These are phyloP conservation scores for Pseudonaja textilis DNA, from an alignment of 2,113 vertebrate genomes.

Conservation along the genomic window DNA sequence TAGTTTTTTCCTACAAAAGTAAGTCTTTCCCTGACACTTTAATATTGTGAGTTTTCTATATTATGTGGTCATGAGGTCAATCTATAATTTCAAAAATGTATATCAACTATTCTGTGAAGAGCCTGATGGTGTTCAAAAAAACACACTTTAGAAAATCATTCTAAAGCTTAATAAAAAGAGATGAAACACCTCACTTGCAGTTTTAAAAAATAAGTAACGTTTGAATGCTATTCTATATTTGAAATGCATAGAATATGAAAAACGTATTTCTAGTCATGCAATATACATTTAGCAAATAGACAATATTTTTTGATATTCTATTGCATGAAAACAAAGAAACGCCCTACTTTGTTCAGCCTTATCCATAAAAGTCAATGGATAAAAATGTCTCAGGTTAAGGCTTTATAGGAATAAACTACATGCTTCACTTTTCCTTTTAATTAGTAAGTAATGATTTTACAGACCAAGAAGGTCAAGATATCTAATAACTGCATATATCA, in stretches of 20 bases:
- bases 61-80: background rate
- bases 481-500: background rate
- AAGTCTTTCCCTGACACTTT: background rate
- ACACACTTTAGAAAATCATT: too few relatives aligned
- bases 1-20: background rate
- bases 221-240: background rate
- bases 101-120: background rate
- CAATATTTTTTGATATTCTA: background rate
- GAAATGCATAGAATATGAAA: background rate
- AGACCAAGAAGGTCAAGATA: background rate
- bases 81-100: background rate
- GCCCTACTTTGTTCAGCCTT: background rate
- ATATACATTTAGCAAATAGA: background rate
- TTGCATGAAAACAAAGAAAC: background rate
- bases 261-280: background rate
- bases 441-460: conserved; percentile 17
- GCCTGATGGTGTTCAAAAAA: background rate
- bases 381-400: background rate
- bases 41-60: background rate
- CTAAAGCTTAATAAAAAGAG: background rate
- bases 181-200: background rate
- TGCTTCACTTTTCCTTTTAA: conserved; percentile 13
- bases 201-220: background rate
- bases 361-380: conserved; percentile 1
- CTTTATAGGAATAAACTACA: background rate